Conservation (phyloP, 2,113 vertebrate species). For the Poeciliopsis prolifica region DNA sequence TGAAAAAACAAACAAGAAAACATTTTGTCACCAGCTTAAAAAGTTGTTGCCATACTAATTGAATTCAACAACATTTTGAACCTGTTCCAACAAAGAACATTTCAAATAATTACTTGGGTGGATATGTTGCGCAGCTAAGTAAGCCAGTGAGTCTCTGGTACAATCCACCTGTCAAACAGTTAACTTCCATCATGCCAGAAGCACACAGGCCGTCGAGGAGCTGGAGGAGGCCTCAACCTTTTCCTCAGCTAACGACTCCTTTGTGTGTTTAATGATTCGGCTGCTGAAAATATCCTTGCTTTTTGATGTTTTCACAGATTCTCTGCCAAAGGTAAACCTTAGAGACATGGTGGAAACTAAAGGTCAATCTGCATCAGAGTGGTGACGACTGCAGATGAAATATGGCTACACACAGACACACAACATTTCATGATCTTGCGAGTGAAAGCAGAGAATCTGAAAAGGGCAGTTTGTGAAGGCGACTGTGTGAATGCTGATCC, state of each 20-base stretch:
- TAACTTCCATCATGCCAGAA: not conserved
- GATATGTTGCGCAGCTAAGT: not conserved
- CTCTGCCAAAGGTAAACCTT: not conserved
- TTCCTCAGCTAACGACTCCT: not conserved
- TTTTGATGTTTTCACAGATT: not conserved
- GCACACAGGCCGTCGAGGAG: not conserved
- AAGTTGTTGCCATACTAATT: not conserved
- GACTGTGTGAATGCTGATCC: too few species aligned
- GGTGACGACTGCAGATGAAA: not conserved
- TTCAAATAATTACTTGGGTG: not conserved
- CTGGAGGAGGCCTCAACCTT: not conserved
- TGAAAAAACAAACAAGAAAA: too few species aligned
- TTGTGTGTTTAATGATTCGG: not conserved
- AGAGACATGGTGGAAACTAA: not conserved
- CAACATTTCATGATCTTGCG: not conserved
- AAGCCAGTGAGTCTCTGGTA: not conserved
- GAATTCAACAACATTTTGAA: not conserved
- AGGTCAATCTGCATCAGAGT: not conserved
- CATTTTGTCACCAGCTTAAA: not conserved
- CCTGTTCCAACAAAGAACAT: not conserved
- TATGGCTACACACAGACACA: too few species aligned
- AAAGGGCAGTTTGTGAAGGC: too few species aligned
- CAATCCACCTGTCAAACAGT: not conserved
- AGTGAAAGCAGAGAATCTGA: too few species aligned
- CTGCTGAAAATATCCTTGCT: constrained; percentile 1